Base-by-base conservation (phyloP, 2,113 vertebrate genomes). In the Petroica traversi region DNA sequence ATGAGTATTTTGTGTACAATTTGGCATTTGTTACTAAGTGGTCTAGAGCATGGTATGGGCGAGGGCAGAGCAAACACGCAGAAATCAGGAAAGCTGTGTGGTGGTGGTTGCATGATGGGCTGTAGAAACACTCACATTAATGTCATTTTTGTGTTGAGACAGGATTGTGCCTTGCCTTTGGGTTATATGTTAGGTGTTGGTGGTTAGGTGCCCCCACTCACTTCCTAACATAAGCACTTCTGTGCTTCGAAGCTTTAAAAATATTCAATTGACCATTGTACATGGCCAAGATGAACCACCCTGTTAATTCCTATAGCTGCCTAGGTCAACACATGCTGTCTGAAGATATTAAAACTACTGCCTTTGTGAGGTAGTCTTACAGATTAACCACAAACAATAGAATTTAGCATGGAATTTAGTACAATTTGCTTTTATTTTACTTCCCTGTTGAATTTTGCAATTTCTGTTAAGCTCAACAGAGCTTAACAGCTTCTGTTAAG, bases 91-190 rank as follows among this genome's bases (percentile, higher is more conserved):
- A 34, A 33, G 40, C 45, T 46, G 19, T 20, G n/a, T 38, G 18
- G 36, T 10, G 1, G n/a, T 19, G 18, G 10, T 19, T 41, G 17
- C 9, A 3, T 43, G 12, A 11, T 4, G 1, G 26, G 36, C 69
- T 69, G 13, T 49, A 52, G 55, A 72, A 48, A 68, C 19, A 16
- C 19, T 28, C 6, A 3, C 24, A 5, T 36, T 51, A 20, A 14
- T 48, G 17, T 8, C 6, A 36, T 36, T 64, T 82, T 46, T 41
- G 18, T 36, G 38, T 20, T 36, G 34, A 63, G 66, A 23, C 19
- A 48, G 23, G 31, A 5, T 12, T 59, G 59, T 75, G 25, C 34
- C 61, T 85, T 67, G 33, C 26, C 26, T 75, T 54, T 62, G 62
- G 8, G 18, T n/a, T 85, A 2, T 19, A 1, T 41, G 23, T 17